A percentile compares a stretch with the other conserved stretches of the same genome.
Conservation (phyloP, 2,113 vertebrate genomes). For the Python bivittatus region DNA sequence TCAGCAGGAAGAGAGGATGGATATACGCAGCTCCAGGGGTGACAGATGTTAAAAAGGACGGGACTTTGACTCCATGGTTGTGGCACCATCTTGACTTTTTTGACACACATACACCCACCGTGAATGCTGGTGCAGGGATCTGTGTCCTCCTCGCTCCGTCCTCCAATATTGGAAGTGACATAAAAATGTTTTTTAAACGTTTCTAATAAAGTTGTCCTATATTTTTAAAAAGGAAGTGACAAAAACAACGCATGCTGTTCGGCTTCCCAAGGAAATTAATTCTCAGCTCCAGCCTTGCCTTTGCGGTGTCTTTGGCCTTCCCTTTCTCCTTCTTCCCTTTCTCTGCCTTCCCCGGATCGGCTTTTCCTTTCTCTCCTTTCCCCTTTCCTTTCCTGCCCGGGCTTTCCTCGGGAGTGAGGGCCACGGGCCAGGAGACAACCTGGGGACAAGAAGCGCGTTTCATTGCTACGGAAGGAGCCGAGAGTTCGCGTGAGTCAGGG, state of each 20-base stretch:
- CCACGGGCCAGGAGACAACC: constrained; percentile 74
- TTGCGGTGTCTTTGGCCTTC: neutral
- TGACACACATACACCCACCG: neutral
- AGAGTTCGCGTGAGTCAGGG: neutral
- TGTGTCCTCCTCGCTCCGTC: neutral
- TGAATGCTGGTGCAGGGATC: neutral
- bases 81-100: neutral
- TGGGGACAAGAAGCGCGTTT: neutral
- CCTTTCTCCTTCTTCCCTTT: neutral
- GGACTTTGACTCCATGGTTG: neutral
- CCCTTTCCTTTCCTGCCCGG: constrained; percentile 30
- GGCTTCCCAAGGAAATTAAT: no score
- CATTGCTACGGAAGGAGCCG: neutral
- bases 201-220: no score
- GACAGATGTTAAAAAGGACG: no score
- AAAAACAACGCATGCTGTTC: no score
- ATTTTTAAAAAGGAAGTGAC: no score
- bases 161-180: neutral
- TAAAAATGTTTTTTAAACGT: no score
- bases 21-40: no score
- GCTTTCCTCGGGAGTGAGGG: neutral
- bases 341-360: constrained; percentile 1
- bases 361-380: constrained; percentile 50
- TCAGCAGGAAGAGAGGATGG: no score
- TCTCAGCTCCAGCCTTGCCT: neutral